Evolutionary conservation across 2,113 vertebrate genomes (phyloP).

Genomic region (Aegotheles bennettii): DNA sequence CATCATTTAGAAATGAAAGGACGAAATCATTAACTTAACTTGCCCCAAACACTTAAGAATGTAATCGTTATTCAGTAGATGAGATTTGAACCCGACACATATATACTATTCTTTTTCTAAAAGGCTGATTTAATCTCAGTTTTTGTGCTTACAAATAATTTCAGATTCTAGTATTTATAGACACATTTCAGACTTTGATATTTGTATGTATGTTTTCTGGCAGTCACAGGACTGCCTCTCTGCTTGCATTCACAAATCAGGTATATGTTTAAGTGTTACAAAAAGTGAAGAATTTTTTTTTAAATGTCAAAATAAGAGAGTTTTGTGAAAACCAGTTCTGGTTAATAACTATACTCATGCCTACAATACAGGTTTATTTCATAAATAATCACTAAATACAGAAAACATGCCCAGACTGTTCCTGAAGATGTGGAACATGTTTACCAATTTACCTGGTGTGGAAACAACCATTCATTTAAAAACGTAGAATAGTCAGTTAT

Average conservation of each 20-base stretch:
- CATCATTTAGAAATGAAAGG: constrained; percentile 38
- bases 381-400: neutral
- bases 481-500: neutral
- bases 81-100: neutral
- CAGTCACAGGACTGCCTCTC: neutral
- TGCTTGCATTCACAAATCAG: neutral
- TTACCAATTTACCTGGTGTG: neutral
- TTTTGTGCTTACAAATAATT: constrained; percentile 24
- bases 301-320: neutral
- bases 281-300: neutral
- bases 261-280: neutral
- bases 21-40: neutral
- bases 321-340: neutral
- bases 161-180: neutral
- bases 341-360: neutral
- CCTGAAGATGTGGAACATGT: neutral
- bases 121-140: neutral
- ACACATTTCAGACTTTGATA: neutral
- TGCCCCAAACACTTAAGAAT: neutral
- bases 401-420: neutral
- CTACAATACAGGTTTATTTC: neutral
- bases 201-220: neutral
- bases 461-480: neutral
- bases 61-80: neutral
- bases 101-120: neutral